phyloP scores from a whole-genome alignment of 1,140 invertebrate genomes.

The Chelonus insularis region DNA sequence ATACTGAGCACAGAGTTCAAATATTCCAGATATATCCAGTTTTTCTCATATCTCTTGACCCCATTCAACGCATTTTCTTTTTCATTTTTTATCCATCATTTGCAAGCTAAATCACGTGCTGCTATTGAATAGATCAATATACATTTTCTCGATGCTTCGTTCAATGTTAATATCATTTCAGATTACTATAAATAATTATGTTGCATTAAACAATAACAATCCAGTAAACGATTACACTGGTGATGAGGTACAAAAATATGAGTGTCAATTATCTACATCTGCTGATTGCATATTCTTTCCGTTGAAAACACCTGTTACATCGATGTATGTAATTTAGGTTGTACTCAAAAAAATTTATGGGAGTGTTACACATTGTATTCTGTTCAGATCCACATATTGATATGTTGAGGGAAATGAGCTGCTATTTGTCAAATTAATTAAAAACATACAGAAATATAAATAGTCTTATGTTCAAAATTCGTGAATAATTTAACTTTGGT shows the following conservation, averaged over 20 bases:
- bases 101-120: constrained; percentile 18
- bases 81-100: constrained; percentile 9
- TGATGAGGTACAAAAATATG: background rate
- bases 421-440: no score
- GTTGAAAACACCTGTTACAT: constrained; percentile 11
- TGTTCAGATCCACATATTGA: background rate
- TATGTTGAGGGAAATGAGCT: no score
- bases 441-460: no score
- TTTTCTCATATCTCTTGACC: constrained; percentile 46
- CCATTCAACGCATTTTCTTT: constrained; percentile 39
- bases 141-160: background rate
- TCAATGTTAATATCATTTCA: background rate
- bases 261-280: background rate
- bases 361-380: background rate
- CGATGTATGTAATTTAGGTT: background rate
- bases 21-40: constrained; percentile 43
- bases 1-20: constrained; percentile 39
- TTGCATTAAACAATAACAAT: no score
- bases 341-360: background rate
- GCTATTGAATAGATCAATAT: background rate
- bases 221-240: background rate
- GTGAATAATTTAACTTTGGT: no score
- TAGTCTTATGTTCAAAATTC: no score
- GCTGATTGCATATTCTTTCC: background rate
- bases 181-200: no score